Percentiles rank a stretch among this genome's conserved stretches.
These are phyloP conservation scores for Ageneiosus marmoratus DNA, from an alignment of 2,113 vertebrate species.

Conservation along the genomic window DNA sequence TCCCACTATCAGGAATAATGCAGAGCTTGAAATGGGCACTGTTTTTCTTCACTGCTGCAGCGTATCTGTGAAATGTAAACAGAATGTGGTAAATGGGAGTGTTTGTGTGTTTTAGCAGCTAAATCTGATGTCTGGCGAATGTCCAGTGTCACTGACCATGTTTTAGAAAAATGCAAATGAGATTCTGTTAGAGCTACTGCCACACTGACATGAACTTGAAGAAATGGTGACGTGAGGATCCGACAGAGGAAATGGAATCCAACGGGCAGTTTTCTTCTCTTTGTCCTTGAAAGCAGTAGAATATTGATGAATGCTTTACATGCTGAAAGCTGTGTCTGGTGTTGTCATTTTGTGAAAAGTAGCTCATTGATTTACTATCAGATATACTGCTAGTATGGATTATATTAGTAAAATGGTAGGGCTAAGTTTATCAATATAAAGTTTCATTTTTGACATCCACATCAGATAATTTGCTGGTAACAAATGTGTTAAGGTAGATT, in stretches of 20 bases:
- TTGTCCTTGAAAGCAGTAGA: not conserved
- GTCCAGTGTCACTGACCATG: conserved; percentile 1
- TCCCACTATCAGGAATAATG: conserved; percentile 14
- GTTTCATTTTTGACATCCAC: not conserved
- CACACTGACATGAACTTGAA: conserved; percentile 15
- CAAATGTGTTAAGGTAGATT: not conserved
- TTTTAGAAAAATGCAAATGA: conserved; percentile 7
- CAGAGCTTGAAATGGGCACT: conserved; percentile 22
- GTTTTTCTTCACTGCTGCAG: conserved; percentile 22
- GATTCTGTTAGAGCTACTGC: conserved; percentile 1
- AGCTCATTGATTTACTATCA: not conserved
- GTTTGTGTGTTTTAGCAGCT: conserved; percentile 40
- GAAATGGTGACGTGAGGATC: not conserved
- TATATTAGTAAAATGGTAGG: not conserved
- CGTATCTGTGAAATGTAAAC: conserved; percentile 47
- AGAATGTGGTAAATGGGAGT: conserved; percentile 32
- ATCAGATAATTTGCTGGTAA: not conserved
- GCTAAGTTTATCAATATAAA: not conserved
- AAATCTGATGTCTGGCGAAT: conserved; percentile 6
- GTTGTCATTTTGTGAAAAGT: not conserved
- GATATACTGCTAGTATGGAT: not conserved
- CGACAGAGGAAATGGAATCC: not conserved
- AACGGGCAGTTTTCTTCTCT: not conserved
- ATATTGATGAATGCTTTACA: not conserved
- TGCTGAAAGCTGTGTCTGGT: not conserved